phyloP scores from a whole-genome alignment of 2,888 invertebrate species.

The Caprella mutica region DNA sequence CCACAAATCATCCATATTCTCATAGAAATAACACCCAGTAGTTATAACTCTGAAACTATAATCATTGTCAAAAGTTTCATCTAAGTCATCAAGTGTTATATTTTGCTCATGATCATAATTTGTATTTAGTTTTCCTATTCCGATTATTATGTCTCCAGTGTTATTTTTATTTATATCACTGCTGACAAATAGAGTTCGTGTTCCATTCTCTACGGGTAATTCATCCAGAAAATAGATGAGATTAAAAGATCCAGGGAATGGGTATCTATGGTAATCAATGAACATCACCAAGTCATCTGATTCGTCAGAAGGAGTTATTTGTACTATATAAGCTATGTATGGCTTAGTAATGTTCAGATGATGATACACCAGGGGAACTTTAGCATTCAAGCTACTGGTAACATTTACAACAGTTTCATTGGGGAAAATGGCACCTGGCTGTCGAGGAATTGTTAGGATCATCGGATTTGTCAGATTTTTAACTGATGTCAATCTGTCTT shows the following conservation, averaged over 20 bases:
- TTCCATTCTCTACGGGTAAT: conserved; percentile 3
- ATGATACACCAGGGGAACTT: conserved; percentile 28
- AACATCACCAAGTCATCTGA: conserved; percentile 17
- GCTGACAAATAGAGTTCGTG: conserved; percentile 13
- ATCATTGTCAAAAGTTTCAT: conserved; percentile 24
- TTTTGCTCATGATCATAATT: not conserved
- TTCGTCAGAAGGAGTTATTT: not conserved
- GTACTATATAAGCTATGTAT: conserved; percentile 14
- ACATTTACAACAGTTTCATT: conserved; percentile 11
- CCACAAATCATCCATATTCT: conserved; percentile 36
- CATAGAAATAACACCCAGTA: conserved; percentile 41
- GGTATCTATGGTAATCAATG: conserved; percentile 16
- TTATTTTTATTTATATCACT: conserved; percentile 14
- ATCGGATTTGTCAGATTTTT: conserved; percentile 12
- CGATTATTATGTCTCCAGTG: conserved; percentile 18
- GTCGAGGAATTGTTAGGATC: conserved; percentile 16
- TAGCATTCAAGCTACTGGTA: not conserved
- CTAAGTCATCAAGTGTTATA: conserved; percentile 12
- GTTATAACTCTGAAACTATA: conserved; percentile 39
- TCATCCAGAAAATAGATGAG: conserved; percentile 3
- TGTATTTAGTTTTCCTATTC: conserved; percentile 2
- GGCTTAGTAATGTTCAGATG: conserved; percentile 15
- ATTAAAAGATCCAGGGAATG: conserved; percentile 16
- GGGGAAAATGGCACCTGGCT: not conserved
- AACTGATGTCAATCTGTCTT: conserved; percentile 7